Percentiles rank a stretch among this genome's conserved stretches.
phyloP scores from a whole-genome alignment of 2,888 invertebrate genomes.

The Helicoverpa assulta region DNA sequence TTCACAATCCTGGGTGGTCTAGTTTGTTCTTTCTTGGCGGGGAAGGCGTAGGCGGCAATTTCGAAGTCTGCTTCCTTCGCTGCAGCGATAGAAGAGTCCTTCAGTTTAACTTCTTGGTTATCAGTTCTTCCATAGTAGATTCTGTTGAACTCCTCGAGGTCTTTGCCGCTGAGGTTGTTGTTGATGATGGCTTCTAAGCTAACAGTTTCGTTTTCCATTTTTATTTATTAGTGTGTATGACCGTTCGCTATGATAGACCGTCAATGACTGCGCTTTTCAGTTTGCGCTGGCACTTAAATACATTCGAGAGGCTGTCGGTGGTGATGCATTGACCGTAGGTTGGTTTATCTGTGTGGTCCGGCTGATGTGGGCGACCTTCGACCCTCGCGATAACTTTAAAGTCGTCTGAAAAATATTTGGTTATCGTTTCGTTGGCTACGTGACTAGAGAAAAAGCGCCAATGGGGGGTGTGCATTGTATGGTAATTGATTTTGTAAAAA shows the following conservation, averaged over 20 bases:
- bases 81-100: conserved; percentile 87
- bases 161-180: conserved; percentile 82
- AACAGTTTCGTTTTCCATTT: conserved; percentile 85
- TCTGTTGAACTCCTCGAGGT: conserved; percentile 86
- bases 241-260: conserved; percentile 59
- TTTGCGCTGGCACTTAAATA: conserved; percentile 76
- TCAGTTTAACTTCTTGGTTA: conserved; percentile 79
- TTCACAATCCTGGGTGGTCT: conserved; percentile 94
- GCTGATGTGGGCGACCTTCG: conserved; percentile 77
- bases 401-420: conserved; percentile 79
- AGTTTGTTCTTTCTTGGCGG: conserved; percentile 85
- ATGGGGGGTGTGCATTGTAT: conserved; percentile 11
- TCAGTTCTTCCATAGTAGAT: conserved; percentile 85
- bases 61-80: conserved; percentile 91
- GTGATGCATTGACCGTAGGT: conserved; percentile 62
- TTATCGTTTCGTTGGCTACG: conserved; percentile 63
- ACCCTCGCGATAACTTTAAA: conserved; percentile 76
- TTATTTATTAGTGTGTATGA: conserved; percentile 46
- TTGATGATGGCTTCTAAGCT: conserved; percentile 84
- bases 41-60: conserved; percentile 85
- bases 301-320: conserved; percentile 60
- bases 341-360: conserved; percentile 77
- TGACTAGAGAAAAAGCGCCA: conserved; percentile 36
- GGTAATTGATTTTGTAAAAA: conserved; percentile 24
- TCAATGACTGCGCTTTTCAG: conserved; percentile 69